Evolutionary conservation across 2,113 vertebrate species (phyloP), one percentile per base, ranked within the genome.

Genomic region (Polypterus bichir): DNA sequence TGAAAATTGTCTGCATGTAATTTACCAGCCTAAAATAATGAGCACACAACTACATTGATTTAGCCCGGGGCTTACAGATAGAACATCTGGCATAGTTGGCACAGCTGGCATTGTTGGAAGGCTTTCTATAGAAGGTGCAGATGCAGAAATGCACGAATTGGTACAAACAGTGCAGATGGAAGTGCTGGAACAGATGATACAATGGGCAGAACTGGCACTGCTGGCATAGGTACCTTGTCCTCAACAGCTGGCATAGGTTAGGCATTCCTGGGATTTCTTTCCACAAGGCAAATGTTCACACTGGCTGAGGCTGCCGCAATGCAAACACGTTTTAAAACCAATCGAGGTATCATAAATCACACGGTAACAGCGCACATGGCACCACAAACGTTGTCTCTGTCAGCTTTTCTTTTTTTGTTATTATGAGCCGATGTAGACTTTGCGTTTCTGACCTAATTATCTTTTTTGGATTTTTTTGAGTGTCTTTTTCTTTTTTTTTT

Each of bases 241-340:
- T 91, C 90, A 94, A 95, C 96, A 97, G 93, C 96, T 98, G 96
- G 93, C 93, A 86, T 91, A 93, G 92, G 93, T 97, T 96, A 93
- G 90, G 88, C 92, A 92, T 94, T 93, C 93, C 93, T 93, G 93
- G 94, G 94, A 96, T 95, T 96, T 97, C 89, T 88, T 90, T 91
- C 91, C 94, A 90, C 90, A 90, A 94, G 92, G 92, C 92, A 92
- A 94, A 96, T 94, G 92, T 94, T 97, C 89, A 85, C 86, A 88
- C 92, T 95, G 90, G 92, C 91, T 81, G 86, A 84, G 85, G 90
- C 85, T 89, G 83, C 80, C 77, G 79, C 83, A 81, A 87, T 86
- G 86, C 91, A 88, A 88, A 85, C 91, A 79, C 83, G 81, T 87
- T 87, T 83, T 85, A 86, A 89, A 87, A 86, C 89, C 90, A 87